Evolutionary conservation across 2,888 invertebrate genomes (phyloP).

Genomic region (Tortrix viridana): DNA sequence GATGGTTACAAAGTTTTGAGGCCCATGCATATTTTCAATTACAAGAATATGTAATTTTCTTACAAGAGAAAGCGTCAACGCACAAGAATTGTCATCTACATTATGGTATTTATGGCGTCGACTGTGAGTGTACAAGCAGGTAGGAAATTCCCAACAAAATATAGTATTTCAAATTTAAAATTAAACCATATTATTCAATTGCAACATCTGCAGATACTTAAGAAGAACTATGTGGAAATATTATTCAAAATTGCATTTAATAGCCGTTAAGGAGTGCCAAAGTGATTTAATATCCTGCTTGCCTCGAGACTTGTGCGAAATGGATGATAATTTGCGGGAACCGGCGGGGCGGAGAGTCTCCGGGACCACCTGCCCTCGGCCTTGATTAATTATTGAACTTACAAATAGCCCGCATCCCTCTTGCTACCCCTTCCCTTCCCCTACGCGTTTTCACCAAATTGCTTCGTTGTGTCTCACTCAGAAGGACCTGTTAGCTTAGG

Average conservation of each 20-base stretch:
- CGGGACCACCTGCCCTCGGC: constrained; percentile 46
- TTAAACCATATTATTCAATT: too few relatives aligned
- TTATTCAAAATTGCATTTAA: background rate
- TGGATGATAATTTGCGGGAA: constrained; percentile 28
- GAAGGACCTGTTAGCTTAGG: constrained; percentile 7
- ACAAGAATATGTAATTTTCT: too few relatives aligned
- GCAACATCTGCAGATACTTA: too few relatives aligned
- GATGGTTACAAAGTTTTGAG: too few relatives aligned
- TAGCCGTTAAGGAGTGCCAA: background rate
- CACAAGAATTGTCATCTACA: too few relatives aligned
- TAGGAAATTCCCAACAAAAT: too few relatives aligned
- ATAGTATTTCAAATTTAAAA: too few relatives aligned
- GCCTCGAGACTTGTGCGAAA: constrained; percentile 11
- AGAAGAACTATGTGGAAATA: too few relatives aligned
- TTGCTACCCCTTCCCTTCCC: constrained; percentile 11
- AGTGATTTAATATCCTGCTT: background rate
- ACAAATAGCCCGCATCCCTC: constrained; percentile 50
- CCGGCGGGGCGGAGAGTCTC: constrained; percentile 11
- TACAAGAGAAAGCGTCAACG: too few relatives aligned
- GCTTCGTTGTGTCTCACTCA: constrained; percentile 33
- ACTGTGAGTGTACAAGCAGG: too few relatives aligned
- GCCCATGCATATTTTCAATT: too few relatives aligned
- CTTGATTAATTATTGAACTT: constrained; percentile 60
- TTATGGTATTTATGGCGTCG: too few relatives aligned
- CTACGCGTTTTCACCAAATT: constrained; percentile 15